These are phyloP conservation scores for Centropus bengalensis DNA, from an alignment of 2,113 vertebrate species.

Conservation along the genomic window DNA sequence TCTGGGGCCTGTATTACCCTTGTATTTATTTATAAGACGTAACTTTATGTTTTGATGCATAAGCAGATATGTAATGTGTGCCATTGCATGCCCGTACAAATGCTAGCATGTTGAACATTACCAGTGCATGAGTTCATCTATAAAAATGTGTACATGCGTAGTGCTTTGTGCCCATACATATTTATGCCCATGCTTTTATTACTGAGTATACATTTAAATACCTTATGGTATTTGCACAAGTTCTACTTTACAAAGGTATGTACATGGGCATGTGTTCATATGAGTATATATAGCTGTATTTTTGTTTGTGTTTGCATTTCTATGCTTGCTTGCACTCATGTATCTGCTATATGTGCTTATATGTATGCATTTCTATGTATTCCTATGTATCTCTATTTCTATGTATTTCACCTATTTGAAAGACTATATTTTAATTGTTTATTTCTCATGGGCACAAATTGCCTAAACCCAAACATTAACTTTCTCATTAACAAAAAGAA, in stretches of 20 bases:
- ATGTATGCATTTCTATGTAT: background rate
- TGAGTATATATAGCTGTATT: background rate
- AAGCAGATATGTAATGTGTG: background rate
- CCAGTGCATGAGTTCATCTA: background rate
- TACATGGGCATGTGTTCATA: background rate
- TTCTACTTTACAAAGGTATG: background rate
- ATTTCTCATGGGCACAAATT: background rate
- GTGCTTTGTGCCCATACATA: background rate
- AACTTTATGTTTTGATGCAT: background rate
- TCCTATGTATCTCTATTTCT: too few species aligned
- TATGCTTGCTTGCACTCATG: background rate
- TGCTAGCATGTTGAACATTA: background rate
- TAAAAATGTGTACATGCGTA: background rate
- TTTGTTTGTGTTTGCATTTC: background rate
- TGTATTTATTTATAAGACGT: background rate
- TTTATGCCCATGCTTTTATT: background rate
- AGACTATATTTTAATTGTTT: background rate
- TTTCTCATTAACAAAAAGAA: background rate
- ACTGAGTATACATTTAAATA: background rate
- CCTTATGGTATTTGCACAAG: background rate
- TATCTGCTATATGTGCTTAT: background rate
- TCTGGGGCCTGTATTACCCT: background rate
- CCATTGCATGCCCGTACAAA: background rate
- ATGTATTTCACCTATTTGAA: background rate
- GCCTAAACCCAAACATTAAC: background rate